A percentile compares a stretch with the other conserved stretches of the same genome.
Evolutionary conservation across 1,140 invertebrate species (phyloP).

Genomic region (Mycetomoellerius zeteki): DNA sequence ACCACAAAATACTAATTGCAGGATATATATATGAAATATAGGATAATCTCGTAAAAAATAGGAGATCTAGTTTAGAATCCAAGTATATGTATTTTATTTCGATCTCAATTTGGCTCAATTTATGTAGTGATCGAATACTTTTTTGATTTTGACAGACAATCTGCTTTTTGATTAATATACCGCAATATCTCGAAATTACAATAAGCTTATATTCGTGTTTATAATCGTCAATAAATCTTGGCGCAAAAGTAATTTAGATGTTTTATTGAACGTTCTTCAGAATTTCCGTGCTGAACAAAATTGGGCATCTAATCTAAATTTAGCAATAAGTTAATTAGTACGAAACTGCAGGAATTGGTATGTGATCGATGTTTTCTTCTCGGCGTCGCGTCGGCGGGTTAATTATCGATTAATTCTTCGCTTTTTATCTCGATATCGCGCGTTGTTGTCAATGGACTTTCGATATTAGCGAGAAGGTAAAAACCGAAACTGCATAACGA

Average conservation of each 20-base stretch:
- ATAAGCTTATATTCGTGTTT: constrained; percentile 22
- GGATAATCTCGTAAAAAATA: no score
- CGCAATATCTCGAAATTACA: not conserved
- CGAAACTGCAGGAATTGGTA: not conserved
- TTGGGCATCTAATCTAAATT: constrained; percentile 22
- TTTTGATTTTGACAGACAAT: not conserved
- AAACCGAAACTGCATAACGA: constrained; percentile 21
- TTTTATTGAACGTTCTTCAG: constrained; percentile 9
- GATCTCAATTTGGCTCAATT: not conserved
- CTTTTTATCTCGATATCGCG: not conserved
- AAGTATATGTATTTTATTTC: not conserved
- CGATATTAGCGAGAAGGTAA: constrained; percentile 6
- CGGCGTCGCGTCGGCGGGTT: not conserved
- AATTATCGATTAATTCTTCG: not conserved
- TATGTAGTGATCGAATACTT: not conserved
- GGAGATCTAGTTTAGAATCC: not conserved
- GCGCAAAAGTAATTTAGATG: constrained; percentile 3
- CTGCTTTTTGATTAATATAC: not conserved
- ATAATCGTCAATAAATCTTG: constrained; percentile 23
- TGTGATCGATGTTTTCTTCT: not conserved
- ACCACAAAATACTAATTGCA: not conserved
- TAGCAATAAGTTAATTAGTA: not conserved
- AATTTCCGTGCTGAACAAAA: not conserved
- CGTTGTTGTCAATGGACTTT: not conserved
- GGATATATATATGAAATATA: not conserved